Evolutionary conservation across 2,797 vertebrate genomes (phyloP), one percentile per base, ranked within the genome.

Genomic region (Arrhamphus sclerolepis): DNA sequence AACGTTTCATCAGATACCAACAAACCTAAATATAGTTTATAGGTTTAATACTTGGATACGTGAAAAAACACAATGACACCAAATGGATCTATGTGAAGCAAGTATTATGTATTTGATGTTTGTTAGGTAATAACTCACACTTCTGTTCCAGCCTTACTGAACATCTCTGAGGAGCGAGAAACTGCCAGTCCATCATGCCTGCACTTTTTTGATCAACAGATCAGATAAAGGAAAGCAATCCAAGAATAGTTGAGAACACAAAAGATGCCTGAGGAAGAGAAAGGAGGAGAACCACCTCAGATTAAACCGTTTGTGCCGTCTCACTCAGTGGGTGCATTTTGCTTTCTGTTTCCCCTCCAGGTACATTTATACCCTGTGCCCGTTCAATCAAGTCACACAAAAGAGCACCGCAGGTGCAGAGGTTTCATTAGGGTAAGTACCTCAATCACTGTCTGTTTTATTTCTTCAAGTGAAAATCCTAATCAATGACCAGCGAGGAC

Each of bases 401-500:
- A 87, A 82, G 85, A 88, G 70, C 77, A 75, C 78, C 2, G 55
- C 70, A 38, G 92, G 90, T 78, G 80, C 77, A 46, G 85, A 91
- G 76, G 87, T 93, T 39, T 87, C 85, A 62, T 85, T 92, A 74
- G 90, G 92, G 91, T 93, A 82, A 91, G 90, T 85, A 62, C 73
- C 47, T 82, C 62, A 67, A 55, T 81, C 43, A 66, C 6, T 34
- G 43, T 59, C 49, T 63, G 24, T 66, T 72, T 70, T 64, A 58
- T 73, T 48, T 64, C 49, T 31, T 34, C 16, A 28, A 58, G 3
- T 63, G 49, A 53, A 46, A 71, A 60, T 54, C 57, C 50, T 18
- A 22, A 46, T 79, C 46, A 52, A n/a, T 51, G 34, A 43, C 48
- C 26, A 47, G 41, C 49, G 28, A n/a, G 17, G 5, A 39, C 34